Conservation (phyloP, 2,113 vertebrate species). For the Elaphurus davidianus region DNA sequence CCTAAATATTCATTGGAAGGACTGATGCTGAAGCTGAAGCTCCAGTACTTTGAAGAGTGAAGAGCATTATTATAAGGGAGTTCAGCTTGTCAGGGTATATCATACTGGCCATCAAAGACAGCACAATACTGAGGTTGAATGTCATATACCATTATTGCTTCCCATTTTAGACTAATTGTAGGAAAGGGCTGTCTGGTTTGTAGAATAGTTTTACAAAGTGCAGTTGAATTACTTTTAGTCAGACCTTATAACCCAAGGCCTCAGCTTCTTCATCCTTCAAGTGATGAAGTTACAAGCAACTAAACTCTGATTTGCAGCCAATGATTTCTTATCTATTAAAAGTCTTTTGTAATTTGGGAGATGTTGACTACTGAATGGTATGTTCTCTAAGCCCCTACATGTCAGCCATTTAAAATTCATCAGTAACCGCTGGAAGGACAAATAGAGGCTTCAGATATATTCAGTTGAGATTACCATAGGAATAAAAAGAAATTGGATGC, state of each 20-base stretch:
- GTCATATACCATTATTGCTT: background rate
- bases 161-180: background rate
- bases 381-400: background rate
- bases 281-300: background rate
- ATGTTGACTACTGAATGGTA: background rate
- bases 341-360: background rate
- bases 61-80: background rate
- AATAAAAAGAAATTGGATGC: background rate
- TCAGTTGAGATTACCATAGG: background rate
- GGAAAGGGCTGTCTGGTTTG: background rate
- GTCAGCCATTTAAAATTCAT: slow-evolving; percentile 17
- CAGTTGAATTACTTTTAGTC: slow-evolving; percentile 27
- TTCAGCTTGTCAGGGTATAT: background rate
- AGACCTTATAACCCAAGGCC: background rate
- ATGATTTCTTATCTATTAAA: slow-evolving; percentile 16
- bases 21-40: background rate
- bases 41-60: background rate
- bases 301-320: background rate
- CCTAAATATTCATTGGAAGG: background rate
- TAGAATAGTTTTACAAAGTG: background rate
- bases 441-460: background rate
- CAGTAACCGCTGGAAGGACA: background rate
- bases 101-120: background rate
- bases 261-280: background rate
- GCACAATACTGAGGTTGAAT: background rate